phyloP scores from a whole-genome alignment of 1,140 invertebrate genomes.

The Adelges cooleyi region DNA sequence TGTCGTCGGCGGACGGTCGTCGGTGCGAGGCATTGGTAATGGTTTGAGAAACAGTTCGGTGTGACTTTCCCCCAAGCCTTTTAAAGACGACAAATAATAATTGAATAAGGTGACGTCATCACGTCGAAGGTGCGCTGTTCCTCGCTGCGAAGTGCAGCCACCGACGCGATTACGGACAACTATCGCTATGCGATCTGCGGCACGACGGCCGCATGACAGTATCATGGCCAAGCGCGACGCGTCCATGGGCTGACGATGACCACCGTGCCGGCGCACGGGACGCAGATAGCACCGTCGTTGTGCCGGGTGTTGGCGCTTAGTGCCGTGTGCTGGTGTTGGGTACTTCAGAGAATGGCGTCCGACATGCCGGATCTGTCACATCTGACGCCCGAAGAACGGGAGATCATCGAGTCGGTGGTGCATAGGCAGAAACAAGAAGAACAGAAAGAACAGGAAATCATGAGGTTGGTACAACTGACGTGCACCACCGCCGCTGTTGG shows the following conservation, averaged over 20 bases:
- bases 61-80: background rate
- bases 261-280: constrained; percentile 25
- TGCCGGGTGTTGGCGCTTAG: constrained; percentile 28
- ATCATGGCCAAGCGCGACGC: constrained; percentile 25
- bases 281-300: constrained; percentile 27
- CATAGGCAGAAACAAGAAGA: constrained; percentile 93
- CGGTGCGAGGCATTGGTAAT: background rate
- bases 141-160: background rate
- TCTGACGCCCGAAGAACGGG: constrained; percentile 91
- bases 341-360: constrained; percentile 36
- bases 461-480: constrained; percentile 59
- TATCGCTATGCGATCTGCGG: background rate
- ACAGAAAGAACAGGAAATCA: constrained; percentile 84
- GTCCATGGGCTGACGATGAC: constrained; percentile 27
- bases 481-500: too few species aligned
- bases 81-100: too few species aligned
- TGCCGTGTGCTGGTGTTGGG: constrained; percentile 20
- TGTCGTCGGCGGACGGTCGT: background rate
- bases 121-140: background rate
- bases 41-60: too few species aligned
- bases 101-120: too few species aligned
- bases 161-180: background rate
- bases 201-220: constrained; percentile 11
- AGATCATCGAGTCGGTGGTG: constrained; percentile 94
- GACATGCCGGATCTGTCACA: constrained; percentile 93